Conservation (phyloP, 2,888 invertebrate species). For the Plebejus argus region DNA sequence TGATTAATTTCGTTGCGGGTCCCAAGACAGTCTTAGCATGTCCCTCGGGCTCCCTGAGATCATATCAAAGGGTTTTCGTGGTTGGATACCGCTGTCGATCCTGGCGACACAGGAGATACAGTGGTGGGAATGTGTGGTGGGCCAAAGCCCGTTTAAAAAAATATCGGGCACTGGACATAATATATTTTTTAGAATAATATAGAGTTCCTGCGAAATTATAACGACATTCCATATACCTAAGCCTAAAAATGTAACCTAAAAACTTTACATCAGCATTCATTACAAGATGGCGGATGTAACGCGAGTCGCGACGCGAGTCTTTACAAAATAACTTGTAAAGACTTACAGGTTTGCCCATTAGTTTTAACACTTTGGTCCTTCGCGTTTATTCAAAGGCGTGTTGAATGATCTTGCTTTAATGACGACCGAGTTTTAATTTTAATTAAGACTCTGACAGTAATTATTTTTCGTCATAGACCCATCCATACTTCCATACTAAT, state of each 20-base stretch:
- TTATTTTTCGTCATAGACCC: neutral
- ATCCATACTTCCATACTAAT: too few species aligned
- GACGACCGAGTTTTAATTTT: neutral
- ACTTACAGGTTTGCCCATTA: neutral
- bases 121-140: too few species aligned
- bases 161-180: too few species aligned
- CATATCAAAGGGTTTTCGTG: too few species aligned
- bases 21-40: too few species aligned
- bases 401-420: conserved; percentile 18
- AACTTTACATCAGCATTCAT: neutral
- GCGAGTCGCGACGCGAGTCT: neutral
- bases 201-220: too few species aligned
- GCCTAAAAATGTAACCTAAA: neutral
- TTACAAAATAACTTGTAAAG: neutral
- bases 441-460: conserved; percentile 14
- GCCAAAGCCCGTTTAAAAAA: too few species aligned
- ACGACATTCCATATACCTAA: neutral
- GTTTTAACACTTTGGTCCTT: neutral
- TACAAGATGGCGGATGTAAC: conserved; percentile 4
- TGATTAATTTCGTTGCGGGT: too few species aligned
- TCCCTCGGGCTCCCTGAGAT: too few species aligned
- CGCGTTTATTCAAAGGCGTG: neutral
- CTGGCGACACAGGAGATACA: too few species aligned
- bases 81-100: too few species aligned
- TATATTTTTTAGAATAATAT: too few species aligned